These are phyloP conservation scores for Myzus persicae DNA, from an alignment of 1,140 invertebrate species.

Conservation along the genomic window DNA sequence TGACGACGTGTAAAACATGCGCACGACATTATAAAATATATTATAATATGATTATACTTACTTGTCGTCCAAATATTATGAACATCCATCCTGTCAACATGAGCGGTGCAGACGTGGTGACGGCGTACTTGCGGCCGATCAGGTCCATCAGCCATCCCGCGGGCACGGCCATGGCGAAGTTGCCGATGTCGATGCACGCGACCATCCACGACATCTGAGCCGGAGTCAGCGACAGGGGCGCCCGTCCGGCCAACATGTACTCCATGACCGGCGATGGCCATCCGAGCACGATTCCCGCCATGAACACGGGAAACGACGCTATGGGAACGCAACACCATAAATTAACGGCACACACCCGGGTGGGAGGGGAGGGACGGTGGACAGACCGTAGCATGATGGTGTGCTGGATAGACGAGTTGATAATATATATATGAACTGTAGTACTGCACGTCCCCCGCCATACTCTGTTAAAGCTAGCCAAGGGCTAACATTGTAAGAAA, in stretches of 20 bases:
- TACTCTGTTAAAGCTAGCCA: neutral
- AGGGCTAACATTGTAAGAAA: neutral
- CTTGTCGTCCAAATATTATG: constrained; percentile 63
- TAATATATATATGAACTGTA: too few species aligned
- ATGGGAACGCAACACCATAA: neutral
- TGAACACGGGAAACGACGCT: constrained; percentile 61
- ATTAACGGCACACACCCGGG: neutral
- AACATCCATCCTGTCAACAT: constrained; percentile 63
- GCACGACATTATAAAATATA: neutral
- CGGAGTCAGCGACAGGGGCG: constrained; percentile 67
- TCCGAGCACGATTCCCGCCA: constrained; percentile 72
- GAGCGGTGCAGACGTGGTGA: constrained; percentile 60
- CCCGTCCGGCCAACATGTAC: constrained; percentile 65
- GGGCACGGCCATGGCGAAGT: constrained; percentile 65
- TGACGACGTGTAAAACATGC: neutral
- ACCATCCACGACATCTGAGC: constrained; percentile 74
- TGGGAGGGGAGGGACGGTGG: too few species aligned
- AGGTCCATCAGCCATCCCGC: constrained; percentile 61
- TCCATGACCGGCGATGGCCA: constrained; percentile 71
- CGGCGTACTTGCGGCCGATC: constrained; percentile 59
- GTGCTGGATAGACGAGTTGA: too few species aligned
- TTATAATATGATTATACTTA: neutral
- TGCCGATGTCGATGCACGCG: constrained; percentile 68
- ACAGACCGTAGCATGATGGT: neutral
- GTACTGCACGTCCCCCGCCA: neutral